Conservation (phyloP, 2,113 vertebrate species). For the Campylomormyrus numenius region DNA sequence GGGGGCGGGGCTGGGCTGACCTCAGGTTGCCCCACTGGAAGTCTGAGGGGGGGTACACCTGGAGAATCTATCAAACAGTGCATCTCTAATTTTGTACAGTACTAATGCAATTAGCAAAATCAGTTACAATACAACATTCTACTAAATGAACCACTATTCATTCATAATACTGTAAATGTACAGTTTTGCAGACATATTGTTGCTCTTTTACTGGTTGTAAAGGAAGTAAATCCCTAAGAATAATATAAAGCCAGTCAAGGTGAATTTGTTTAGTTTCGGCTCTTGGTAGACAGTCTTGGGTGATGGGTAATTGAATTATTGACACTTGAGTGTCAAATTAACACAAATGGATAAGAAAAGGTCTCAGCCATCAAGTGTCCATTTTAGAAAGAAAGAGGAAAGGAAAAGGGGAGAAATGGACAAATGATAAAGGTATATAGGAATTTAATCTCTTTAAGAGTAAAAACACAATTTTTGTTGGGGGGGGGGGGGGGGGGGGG, state of each 20-base stretch:
- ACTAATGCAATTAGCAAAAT: not conserved
- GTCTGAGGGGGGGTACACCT: not conserved
- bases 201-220: not conserved
- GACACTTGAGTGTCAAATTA: not conserved
- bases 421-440: not conserved
- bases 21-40: not conserved
- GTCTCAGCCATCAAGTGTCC: not conserved
- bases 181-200: not conserved
- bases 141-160: not conserved
- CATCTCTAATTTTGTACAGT: not conserved
- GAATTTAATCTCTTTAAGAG: not conserved
- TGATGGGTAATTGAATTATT: not conserved
- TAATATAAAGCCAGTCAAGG: not conserved
- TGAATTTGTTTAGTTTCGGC: not conserved
- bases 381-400: not conserved
- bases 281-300: not conserved
- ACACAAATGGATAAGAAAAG: not conserved
- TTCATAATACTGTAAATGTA: not conserved
- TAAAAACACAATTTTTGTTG: not conserved
- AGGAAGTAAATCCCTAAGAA: not conserved
- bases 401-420: not conserved
- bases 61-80: not conserved
- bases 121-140: not conserved
- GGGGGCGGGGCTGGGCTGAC: not conserved
- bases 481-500: too few species aligned